phyloP scores from a whole-genome alignment of 2,113 vertebrate species.

The Istiophorus platypterus region DNA sequence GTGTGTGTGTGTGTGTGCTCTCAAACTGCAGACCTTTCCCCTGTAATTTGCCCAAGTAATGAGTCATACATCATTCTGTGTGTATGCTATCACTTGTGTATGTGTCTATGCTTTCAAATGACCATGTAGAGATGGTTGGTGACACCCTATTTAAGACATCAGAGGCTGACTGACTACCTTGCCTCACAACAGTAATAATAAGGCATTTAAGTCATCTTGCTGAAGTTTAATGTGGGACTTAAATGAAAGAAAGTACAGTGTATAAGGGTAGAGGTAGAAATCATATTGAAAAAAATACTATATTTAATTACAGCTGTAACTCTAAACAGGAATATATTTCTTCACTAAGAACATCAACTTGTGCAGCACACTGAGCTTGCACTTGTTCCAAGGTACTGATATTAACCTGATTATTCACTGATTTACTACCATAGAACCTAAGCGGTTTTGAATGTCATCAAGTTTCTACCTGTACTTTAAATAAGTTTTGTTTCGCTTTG shows the following conservation, averaged over 20 bases:
- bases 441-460: conserved; percentile 8
- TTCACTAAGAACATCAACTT: neutral
- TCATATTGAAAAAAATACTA: neutral
- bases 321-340: conserved; percentile 3
- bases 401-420: too few species aligned
- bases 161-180: too few species aligned
- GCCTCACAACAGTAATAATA: conserved; percentile 3
- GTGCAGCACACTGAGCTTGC: neutral
- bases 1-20: neutral
- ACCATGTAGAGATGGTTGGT: neutral
- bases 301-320: neutral
- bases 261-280: neutral
- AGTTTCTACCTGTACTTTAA: conserved; percentile 17
- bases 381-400: neutral
- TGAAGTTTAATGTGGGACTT: neutral
- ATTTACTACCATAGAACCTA: neutral
- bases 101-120: neutral
- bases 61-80: conserved; percentile 38
- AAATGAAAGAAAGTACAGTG: neutral
- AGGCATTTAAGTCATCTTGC: conserved; percentile 21
- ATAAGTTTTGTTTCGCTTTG: conserved; percentile 23
- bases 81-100: neutral
- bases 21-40: too few species aligned
- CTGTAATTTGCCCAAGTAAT: conserved; percentile 27
- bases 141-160: too few species aligned